These are phyloP conservation scores for Bucorvus abyssinicus DNA, from an alignment of 2,797 vertebrate genomes.

Conservation along the genomic window DNA sequence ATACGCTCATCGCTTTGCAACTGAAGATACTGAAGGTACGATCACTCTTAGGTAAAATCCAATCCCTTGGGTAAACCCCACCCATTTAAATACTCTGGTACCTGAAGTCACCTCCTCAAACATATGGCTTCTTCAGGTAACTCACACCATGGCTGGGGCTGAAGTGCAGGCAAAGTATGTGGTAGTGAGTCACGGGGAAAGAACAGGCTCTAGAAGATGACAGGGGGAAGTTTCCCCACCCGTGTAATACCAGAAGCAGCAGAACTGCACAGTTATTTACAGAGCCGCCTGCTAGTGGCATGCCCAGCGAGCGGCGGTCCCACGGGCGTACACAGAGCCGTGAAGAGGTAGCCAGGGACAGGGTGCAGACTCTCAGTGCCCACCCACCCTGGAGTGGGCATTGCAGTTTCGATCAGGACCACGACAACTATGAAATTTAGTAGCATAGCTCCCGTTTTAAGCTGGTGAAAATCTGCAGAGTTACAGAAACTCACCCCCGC, in stretches of 20 bases:
- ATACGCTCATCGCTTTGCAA: neutral
- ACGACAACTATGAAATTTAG: neutral
- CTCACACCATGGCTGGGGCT: neutral
- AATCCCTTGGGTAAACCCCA: neutral
- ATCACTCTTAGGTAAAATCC: neutral
- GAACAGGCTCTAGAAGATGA: neutral
- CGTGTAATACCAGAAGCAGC: neutral
- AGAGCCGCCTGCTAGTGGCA: neutral
- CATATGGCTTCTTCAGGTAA: neutral
- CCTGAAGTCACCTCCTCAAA: neutral
- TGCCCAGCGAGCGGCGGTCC: rapidly evolving
- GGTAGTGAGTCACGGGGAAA: neutral
- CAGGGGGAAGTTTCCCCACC: neutral
- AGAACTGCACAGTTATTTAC: neutral
- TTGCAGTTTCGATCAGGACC: neutral
- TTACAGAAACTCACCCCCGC: neutral
- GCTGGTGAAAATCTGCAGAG: neutral
- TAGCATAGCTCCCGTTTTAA: neutral
- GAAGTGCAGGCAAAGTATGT: neutral
- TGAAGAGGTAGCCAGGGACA: neutral
- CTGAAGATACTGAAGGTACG: rapidly evolving
- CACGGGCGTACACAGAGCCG: rapidly evolving
- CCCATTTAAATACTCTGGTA: neutral
- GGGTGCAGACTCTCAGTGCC: neutral
- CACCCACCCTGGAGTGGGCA: neutral